Evolutionary conservation across 2,113 vertebrate species (phyloP).

Genomic region (Aix galericulata): DNA sequence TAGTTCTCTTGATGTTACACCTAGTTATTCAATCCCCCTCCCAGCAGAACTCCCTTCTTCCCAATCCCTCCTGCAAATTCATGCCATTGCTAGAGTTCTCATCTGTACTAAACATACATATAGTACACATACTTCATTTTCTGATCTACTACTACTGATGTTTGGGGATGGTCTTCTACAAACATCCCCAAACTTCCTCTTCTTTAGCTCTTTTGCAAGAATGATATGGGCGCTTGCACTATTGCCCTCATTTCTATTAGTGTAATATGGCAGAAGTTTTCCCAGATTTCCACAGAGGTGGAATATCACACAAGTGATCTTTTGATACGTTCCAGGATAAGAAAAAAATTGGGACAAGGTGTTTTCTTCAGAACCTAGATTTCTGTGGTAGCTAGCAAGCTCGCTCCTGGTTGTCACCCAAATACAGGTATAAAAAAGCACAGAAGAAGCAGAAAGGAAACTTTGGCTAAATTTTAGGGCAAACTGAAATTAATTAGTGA

Average conservation of each 20-base stretch:
- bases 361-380: not conserved
- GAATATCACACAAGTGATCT: not conserved
- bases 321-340: not conserved
- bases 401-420: not conserved
- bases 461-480: not conserved
- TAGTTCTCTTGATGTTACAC: not conserved
- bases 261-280: not conserved
- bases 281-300: not conserved
- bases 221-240: accelerated
- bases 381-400: not conserved
- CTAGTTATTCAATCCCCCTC: not conserved
- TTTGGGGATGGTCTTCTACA: not conserved
- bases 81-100: not conserved
- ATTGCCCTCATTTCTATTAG: not conserved
- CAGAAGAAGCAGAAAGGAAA: not conserved
- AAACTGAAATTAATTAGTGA: not conserved
- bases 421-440: not conserved
- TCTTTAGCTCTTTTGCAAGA: not conserved
- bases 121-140: accelerated
- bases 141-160: not conserved
- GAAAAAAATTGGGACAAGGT: not conserved
- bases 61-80: not conserved
- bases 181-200: not conserved
- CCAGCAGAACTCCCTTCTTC: not conserved
- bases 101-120: not conserved